Percentiles rank a stretch among this genome's conserved stretches.
These are phyloP conservation scores for Drosophila multiciliata DNA, from an alignment of 2,888 invertebrate species.

Conservation along the genomic window DNA sequence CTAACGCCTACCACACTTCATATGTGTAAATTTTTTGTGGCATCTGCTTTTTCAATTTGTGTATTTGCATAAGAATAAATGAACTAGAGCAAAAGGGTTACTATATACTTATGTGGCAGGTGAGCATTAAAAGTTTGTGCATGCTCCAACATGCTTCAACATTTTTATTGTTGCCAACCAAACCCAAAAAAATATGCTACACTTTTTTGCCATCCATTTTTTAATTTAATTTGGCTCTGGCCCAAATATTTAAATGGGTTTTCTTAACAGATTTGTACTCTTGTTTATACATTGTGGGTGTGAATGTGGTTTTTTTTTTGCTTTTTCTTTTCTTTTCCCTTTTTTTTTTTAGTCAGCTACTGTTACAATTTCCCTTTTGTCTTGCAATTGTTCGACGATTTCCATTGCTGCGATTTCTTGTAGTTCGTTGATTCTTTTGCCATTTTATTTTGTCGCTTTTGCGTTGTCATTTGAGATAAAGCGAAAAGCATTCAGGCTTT, in stretches of 20 bases:
- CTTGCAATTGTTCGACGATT: slow-evolving; percentile 50
- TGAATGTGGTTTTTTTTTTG: slow-evolving; percentile 34
- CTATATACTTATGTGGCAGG: slow-evolving; percentile 27
- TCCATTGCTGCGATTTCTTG: slow-evolving; percentile 43
- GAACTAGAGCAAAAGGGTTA: slow-evolving; percentile 30
- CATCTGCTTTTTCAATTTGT: slow-evolving; percentile 47
- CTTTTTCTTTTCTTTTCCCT: neutral
- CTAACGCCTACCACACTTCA: slow-evolving; percentile 30
- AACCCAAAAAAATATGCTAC: slow-evolving; percentile 49
- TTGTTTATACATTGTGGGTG: slow-evolving; percentile 40
- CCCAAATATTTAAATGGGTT: slow-evolving; percentile 70
- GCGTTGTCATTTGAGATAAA: slow-evolving; percentile 78
- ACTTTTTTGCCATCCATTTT: slow-evolving; percentile 19
- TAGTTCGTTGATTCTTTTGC: slow-evolving; percentile 30
- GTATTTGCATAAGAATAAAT: slow-evolving; percentile 46
- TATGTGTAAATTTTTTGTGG: slow-evolving; percentile 23
- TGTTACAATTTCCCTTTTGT: slow-evolving; percentile 55
- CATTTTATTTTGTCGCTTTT: slow-evolving; percentile 32
- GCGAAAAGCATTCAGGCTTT: slow-evolving; percentile 64
- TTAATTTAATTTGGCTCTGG: slow-evolving; percentile 22
- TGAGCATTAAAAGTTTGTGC: slow-evolving; percentile 23
- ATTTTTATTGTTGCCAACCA: slow-evolving; percentile 29
- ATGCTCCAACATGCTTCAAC: slow-evolving; percentile 4
- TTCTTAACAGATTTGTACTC: slow-evolving; percentile 74
- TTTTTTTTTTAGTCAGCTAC: slow-evolving; percentile 16